Base-by-base conservation (phyloP, 2,113 vertebrate genomes). In the Opisthocomus hoazin region DNA sequence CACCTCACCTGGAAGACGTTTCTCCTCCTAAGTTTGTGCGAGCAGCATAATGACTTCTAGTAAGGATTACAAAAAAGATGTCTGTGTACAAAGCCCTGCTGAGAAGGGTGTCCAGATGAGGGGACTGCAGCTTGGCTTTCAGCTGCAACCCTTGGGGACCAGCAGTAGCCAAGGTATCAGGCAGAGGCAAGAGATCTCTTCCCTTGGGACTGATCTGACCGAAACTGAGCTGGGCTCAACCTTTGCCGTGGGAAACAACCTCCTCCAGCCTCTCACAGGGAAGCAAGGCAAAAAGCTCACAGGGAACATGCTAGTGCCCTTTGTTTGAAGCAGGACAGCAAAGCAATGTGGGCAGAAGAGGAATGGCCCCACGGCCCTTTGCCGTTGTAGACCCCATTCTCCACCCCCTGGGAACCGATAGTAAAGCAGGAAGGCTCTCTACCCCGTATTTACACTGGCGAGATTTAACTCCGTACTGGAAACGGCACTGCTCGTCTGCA, bases 361-460 rank as follows among this genome's bases (percentile, higher is more conserved):
- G 75, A 75, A 73, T 1, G 11, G 54, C 86, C 71, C 77, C 69
- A 15, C 1, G 9, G 10, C 41, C 80, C 88, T 63, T 65, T 41
- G 48, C 13, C 86, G 56, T 80, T 53, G 15, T 3, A 56, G 71
- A 6, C 61, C 15, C 30, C 26, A 0, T 84, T 80, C 97, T 75
- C 91, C 89, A 74, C 87, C 94, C 92, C 95, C 97, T 97, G 96
- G 97, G 97, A 98, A 95, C 94, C 90, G 64, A 96, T 89, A 98
- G 97, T 97, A 98, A 98, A 98, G 98, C 98, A 98, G 98, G 98
- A 98, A 98, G 98, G 97, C 97, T 98, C 98, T 98, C 98, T 98
- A 99, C 99, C 98, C 99, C 99, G 96, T 99, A 99, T 99, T 99
- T 99, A 98, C 99, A 99, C 98, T 99, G 99, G 97, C 99, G 99